phyloP scores from a whole-genome alignment of 1,140 invertebrate species.

The Aphis gossypii region DNA sequence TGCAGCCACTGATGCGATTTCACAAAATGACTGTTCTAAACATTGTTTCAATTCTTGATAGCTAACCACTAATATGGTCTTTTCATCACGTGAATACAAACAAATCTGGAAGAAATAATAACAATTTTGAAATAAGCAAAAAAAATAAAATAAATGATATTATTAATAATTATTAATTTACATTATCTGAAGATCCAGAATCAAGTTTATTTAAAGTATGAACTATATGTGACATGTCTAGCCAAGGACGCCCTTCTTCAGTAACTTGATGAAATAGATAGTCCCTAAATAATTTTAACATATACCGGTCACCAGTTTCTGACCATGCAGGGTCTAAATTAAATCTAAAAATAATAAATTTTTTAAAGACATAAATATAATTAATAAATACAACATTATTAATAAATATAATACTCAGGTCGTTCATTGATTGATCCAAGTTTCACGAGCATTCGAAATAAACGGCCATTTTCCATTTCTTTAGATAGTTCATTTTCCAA shows the following conservation, averaged over 20 bases:
- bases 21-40: constrained; percentile 89
- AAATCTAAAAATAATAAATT: constrained; percentile 70
- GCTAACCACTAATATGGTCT: constrained; percentile 92
- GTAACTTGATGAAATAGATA: constrained; percentile 95
- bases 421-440: constrained; percentile 91
- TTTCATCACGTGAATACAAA: constrained; percentile 93
- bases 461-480: constrained; percentile 93
- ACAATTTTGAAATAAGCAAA: not conserved
- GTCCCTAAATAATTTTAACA: constrained; percentile 97
- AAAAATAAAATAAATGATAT: not conserved
- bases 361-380: not conserved
- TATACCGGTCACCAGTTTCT: constrained; percentile 96
- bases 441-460: constrained; percentile 90
- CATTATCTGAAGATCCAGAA: constrained; percentile 86
- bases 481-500: constrained; percentile 90
- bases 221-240: constrained; percentile 94
- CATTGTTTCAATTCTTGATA: constrained; percentile 95
- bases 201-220: constrained; percentile 94
- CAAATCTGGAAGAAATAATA: constrained; percentile 74
- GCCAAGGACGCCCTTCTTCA: constrained; percentile 90
- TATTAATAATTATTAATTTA: constrained; percentile 63
- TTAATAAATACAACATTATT: not conserved
- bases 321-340: constrained; percentile 94
- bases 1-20: constrained; percentile 73
- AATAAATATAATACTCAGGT: constrained; percentile 76